phyloP scores from a whole-genome alignment of 2,797 vertebrate species.

The Manis pentadactyla region DNA sequence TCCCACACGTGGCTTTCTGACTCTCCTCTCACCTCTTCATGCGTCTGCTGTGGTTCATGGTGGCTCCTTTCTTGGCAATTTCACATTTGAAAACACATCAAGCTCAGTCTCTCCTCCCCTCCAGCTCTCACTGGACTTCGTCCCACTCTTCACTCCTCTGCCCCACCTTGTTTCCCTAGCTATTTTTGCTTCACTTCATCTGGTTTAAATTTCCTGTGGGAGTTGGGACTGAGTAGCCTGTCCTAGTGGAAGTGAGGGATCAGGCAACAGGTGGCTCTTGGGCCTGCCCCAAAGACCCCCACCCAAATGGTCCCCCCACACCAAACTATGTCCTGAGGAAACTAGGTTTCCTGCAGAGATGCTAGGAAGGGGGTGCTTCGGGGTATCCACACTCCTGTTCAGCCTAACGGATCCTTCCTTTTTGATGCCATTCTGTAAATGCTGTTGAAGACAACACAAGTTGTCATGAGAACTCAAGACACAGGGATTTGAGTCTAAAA shows the following conservation, averaged over 20 bases:
- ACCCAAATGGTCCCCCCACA: neutral
- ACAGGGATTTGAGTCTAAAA: neutral
- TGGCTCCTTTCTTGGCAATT: neutral
- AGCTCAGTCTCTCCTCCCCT: neutral
- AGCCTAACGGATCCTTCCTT: neutral
- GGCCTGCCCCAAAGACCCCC: accelerated
- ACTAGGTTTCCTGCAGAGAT: neutral
- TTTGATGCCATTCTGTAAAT: neutral
- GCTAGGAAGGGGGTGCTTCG: neutral
- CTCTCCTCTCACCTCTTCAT: neutral
- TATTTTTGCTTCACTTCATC: neutral
- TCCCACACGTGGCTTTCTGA: neutral
- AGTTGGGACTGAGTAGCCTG: neutral
- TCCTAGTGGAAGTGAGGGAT: neutral
- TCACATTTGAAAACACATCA: neutral
- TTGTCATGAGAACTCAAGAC: neutral
- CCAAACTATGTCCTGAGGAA: neutral
- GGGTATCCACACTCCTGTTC: neutral
- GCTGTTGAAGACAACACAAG: neutral
- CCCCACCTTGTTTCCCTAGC: neutral
- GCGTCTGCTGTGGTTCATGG: neutral
- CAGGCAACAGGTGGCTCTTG: too few relatives aligned
- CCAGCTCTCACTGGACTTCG: too few relatives aligned
- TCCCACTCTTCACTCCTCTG: neutral
- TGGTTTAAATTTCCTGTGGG: neutral